Evolutionary conservation across 2,113 vertebrate species (phyloP).

Genomic region (Montifringilla adamsi): DNA sequence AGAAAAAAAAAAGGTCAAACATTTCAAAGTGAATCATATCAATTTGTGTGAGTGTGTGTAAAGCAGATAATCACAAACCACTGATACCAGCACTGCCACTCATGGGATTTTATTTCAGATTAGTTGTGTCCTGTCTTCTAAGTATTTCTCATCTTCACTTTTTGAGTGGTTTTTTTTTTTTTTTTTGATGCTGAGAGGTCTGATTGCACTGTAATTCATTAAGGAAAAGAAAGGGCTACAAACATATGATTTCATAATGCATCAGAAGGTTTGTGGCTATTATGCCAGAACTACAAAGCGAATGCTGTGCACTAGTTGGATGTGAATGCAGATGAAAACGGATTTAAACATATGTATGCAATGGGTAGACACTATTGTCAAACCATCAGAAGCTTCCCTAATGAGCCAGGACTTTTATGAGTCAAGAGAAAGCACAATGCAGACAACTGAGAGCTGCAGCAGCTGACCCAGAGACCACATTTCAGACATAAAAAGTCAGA

Average conservation of each 20-base stretch:
- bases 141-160: neutral
- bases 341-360: constrained; percentile 43
- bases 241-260: constrained; percentile 61
- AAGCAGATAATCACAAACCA: constrained; percentile 17
- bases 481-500: constrained; percentile 64
- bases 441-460: constrained; percentile 47
- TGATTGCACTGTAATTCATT: constrained; percentile 37
- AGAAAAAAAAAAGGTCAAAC: neutral
- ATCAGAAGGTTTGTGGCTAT: constrained; percentile 62
- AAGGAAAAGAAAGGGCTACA: constrained; percentile 10
- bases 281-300: constrained; percentile 42
- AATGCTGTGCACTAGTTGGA: constrained; percentile 21
- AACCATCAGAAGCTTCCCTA: constrained; percentile 36
- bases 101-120: neutral
- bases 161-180: neutral
- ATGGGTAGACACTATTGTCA: constrained; percentile 30
- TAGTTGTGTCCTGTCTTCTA: neutral
- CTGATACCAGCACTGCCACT: neutral
- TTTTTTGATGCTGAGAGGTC: neutral
- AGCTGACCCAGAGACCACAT: constrained; percentile 61
- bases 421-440: constrained; percentile 67
- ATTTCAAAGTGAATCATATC: neutral
- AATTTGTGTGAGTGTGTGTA: neutral
- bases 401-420: constrained; percentile 63
- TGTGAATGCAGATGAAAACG: constrained; percentile 8